Conservation (phyloP, 2,888 invertebrate species). For the Sinopyrophorus schimmeli region DNA sequence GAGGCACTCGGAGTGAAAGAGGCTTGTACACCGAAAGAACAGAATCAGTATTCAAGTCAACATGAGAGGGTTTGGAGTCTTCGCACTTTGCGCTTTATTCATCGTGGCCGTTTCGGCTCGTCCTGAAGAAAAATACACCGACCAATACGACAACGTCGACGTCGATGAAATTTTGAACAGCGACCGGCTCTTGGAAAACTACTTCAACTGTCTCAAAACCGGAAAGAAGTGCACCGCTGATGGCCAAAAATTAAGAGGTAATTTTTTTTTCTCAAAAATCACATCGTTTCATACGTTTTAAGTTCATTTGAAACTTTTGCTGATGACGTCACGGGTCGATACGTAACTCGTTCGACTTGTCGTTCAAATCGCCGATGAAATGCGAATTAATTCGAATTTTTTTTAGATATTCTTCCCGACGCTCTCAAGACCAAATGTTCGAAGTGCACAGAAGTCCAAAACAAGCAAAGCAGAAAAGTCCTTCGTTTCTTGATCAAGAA, state of each 20-base stretch:
- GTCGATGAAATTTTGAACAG: conserved; percentile 68
- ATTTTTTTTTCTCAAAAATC: conserved; percentile 47
- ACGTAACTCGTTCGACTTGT: too few relatives aligned
- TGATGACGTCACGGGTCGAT: too few relatives aligned
- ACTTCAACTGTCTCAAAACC: conserved; percentile 60
- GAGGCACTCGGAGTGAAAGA: not conserved
- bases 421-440: conserved; percentile 68
- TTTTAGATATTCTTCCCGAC: conserved; percentile 67
- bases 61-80: conserved; percentile 36
- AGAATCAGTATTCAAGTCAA: not conserved
- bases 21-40: not conserved
- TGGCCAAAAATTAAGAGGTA: conserved; percentile 72
- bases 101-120: conserved; percentile 25
- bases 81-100: conserved; percentile 28
- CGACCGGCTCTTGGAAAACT: conserved; percentile 61
- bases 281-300: not conserved
- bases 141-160: conserved; percentile 70
- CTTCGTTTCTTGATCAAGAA: conserved; percentile 69
- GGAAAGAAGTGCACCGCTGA: conserved; percentile 70
- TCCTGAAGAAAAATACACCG: conserved; percentile 53
- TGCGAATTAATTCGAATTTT: too few relatives aligned
- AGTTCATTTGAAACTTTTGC: not conserved
- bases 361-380: too few relatives aligned
- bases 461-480: conserved; percentile 65
- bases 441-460: conserved; percentile 71